Conservation (phyloP, 2,113 vertebrate species). For the Hymenochirus boettgeri region DNA sequence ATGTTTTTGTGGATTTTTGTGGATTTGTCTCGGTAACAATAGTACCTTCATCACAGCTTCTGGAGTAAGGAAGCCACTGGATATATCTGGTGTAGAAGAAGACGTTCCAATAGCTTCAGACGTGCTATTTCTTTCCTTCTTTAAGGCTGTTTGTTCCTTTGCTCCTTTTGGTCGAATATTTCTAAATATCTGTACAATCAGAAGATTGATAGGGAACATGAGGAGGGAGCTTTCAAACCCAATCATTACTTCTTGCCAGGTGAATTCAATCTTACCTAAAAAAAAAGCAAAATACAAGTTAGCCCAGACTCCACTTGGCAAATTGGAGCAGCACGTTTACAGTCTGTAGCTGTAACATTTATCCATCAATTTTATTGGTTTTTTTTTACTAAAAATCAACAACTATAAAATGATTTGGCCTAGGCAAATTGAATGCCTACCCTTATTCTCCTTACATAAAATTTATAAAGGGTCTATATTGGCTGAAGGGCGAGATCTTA, state of each 20-base stretch:
- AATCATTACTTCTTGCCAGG: slow-evolving; percentile 92
- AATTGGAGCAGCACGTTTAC: no score
- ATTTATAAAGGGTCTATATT: no score
- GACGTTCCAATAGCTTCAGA: slow-evolving; percentile 56
- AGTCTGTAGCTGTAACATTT: no score
- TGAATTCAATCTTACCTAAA: slow-evolving; percentile 87
- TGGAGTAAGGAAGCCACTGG: slow-evolving; percentile 66
- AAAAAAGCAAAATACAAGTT: slow-evolving; percentile 1
- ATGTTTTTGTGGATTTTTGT: no score
- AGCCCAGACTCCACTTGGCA: no score
- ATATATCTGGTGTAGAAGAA: slow-evolving; percentile 48
- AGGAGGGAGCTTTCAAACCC: slow-evolving; percentile 90
- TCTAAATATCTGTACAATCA: slow-evolving; percentile 93
- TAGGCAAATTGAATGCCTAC: no score
- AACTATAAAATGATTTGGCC: no score
- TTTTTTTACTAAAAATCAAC: no score
- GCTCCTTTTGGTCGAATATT: slow-evolving; percentile 60
- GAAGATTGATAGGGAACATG: slow-evolving; percentile 92
- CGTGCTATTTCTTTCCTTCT: slow-evolving; percentile 59
- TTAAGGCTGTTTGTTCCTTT: slow-evolving; percentile 43
- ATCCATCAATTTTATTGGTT: no score
- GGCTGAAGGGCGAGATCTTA: slow-evolving; percentile 48
- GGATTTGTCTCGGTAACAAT: no score
- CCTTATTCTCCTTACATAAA: no score
- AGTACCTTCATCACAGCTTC: slow-evolving; percentile 82